Conservation (phyloP, 2,888 invertebrate genomes). For the Automeris io region DNA sequence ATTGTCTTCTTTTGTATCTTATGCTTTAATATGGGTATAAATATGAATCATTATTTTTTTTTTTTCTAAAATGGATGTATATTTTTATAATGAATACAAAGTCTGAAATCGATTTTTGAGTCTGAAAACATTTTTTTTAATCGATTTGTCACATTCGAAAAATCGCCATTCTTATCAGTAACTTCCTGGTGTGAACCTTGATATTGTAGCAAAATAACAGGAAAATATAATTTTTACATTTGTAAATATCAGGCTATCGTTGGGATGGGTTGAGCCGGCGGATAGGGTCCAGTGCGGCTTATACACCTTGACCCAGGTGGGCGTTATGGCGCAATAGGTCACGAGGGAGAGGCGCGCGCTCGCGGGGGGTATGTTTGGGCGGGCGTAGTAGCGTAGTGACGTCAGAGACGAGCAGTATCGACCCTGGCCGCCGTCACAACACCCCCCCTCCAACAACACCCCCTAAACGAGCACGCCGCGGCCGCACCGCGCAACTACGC, state of each 20-base stretch:
- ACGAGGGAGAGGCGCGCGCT: conserved; percentile 42
- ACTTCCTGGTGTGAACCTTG: not conserved
- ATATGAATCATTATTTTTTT: too few species aligned
- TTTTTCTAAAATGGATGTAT: too few species aligned
- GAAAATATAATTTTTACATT: not conserved
- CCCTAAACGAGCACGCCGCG: conserved; percentile 14
- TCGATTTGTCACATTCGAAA: too few species aligned
- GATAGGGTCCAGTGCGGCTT: conserved; percentile 46
- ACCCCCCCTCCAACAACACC: conserved; percentile 41
- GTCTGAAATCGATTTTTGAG: too few species aligned
- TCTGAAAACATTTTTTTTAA: too few species aligned
- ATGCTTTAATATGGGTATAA: too few species aligned
- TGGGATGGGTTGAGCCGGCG: conserved; percentile 13
- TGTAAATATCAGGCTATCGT: too few species aligned
- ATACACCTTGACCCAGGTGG: conserved; percentile 74
- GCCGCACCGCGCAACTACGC: conserved; percentile 50
- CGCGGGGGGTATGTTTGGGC: conserved; percentile 63
- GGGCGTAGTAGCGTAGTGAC: conserved; percentile 75
- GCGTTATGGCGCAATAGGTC: conserved; percentile 68
- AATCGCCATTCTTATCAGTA: too few species aligned
- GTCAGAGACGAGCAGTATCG: conserved; percentile 67
- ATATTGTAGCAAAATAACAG: not conserved
- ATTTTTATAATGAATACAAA: too few species aligned
- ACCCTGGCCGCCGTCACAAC: conserved; percentile 67
- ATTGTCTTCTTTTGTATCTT: too few species aligned